These are phyloP conservation scores for Drosophila azteca DNA, from an alignment of 1,140 invertebrate species.

Conservation along the genomic window DNA sequence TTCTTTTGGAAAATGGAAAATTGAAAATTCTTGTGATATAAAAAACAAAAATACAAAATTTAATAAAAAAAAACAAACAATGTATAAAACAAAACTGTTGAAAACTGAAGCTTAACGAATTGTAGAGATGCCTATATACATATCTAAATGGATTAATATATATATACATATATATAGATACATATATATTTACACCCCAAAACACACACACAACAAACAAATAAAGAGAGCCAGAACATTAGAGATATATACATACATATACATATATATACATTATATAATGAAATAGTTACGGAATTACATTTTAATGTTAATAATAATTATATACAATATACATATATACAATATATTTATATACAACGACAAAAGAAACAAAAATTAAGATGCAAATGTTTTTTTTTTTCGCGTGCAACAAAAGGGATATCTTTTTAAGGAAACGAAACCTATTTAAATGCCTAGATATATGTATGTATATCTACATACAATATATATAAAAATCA, in stretches of 20 bases:
- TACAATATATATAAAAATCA: slow-evolving; percentile 49
- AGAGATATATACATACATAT: slow-evolving; percentile 23
- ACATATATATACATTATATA: slow-evolving; percentile 27
- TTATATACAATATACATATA: slow-evolving; percentile 71
- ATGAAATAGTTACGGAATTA: slow-evolving; percentile 36
- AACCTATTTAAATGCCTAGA: slow-evolving; percentile 29
- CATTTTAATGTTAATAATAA: slow-evolving; percentile 36
- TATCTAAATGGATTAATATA: slow-evolving; percentile 3
- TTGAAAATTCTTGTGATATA: slow-evolving; percentile 81
- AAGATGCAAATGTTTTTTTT: slow-evolving; percentile 46
- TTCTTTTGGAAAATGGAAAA: slow-evolving; percentile 61
- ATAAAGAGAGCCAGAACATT: slow-evolving; percentile 27
- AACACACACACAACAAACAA: no score
- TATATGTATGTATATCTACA: slow-evolving; percentile 17
- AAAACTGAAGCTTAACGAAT: slow-evolving; percentile 58
- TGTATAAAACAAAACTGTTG: slow-evolving; percentile 46
- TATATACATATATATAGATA: slow-evolving; percentile 7
- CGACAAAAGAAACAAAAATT: slow-evolving; percentile 7
- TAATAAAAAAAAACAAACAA: slow-evolving; percentile 1
- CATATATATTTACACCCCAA: slow-evolving; percentile 1
- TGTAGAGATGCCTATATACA: slow-evolving; percentile 32
- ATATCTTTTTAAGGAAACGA: slow-evolving; percentile 37
- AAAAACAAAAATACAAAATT: slow-evolving; percentile 68
- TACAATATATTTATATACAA: slow-evolving; percentile 78
- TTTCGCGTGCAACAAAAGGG: slow-evolving; percentile 41